Evolutionary conservation across 2,113 vertebrate genomes (phyloP), one percentile per base, ranked within the genome.

Genomic region (Ptyas mucosa): DNA sequence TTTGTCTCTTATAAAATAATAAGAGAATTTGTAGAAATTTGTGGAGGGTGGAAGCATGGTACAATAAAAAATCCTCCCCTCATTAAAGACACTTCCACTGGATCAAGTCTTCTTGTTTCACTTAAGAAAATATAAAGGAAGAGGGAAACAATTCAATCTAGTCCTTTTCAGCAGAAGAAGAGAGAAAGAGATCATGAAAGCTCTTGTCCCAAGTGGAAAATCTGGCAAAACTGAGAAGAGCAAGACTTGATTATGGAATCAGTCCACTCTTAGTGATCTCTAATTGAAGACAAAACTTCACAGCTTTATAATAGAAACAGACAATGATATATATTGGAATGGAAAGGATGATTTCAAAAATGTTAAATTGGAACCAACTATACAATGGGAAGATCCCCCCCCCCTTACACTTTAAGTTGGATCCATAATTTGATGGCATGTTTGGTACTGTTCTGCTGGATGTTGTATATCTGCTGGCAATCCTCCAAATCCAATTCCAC

Each of bases 401-500:
- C 51, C 49, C 7, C 9, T 93, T 23, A 88, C 58, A 85, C 15
- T 93, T 58, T 86, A 12, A 94, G 23, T 23, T 94, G 94, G 26
- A 92, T 3, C 90, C 92, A 91, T 53, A 52, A 21, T 20, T 94
- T 92, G 94, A 54, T 86, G 92, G 91, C 89, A n/a, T 75, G 14
- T 93, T 90, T 91, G 10, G 81, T 96, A 81, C 69, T 92, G 49
- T n/a, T 3, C 88, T 88, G 26, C 89, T 92, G 69, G 92, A 52
- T 34, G 86, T 11, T 43, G 14, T 29, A 53, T 18, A 2, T 55
- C 8, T 3, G 49, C 51, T 95, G 85, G 23, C 58, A 93, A 46
- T 92, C 53, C 90, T 81, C 92, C 93, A 95, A 95, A 95, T 94
- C 92, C 94, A 87, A 91, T 91, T 57, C 57, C 39, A 8, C 86